Evolutionary conservation across 1,140 invertebrate species (phyloP), one percentile per base, ranked within the genome.

Genomic region (Diabrotica undecimpunctata): DNA sequence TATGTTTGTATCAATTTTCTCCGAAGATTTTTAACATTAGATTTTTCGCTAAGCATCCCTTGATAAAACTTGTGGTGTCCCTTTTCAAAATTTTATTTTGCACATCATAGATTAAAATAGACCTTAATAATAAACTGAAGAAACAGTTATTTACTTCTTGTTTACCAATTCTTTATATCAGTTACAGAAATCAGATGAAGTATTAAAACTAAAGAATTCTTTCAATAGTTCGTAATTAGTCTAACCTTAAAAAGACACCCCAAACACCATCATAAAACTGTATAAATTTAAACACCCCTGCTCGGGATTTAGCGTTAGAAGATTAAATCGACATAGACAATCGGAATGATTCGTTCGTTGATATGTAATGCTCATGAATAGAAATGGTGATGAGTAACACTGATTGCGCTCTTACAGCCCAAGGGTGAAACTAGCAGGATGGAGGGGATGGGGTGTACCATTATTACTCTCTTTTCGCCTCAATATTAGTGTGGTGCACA

Each of bases 381-480:
- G 64, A 60, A 63, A 65, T 65, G 64, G 14, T 60, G 64, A 65
- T 65, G 64, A 65, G 64, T 65, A 65, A 65, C 64, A 61, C 64
- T 61, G 64, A 65, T 65, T 65, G 64, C 57, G 57, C 64, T 54
- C 41, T 65, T 65, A 38, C 64, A 55, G 61, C 54, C 62, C 10
- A 12, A 36, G 62, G 62, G 54, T n/a, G 41, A 36, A 61, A 2
- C 25, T 25, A 38, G 46, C 50, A 46, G 41, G 41, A n/a, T 46
- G 41, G 41, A 10, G 41, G n/a, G 41, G n/a, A 25, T 25, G 41
- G 41, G 41, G n/a, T n/a, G n/a, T n/a, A 46, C 41, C 41, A 46
- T 46, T n/a, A 46, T 46, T 46, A 46, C 41, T 46, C 41, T 46
- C 41, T 46, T 46, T 46, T n/a, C 41, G 25, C 25, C 25, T 25